Conservation (phyloP, 2,797 vertebrate genomes). For the Pampus argenteus region DNA sequence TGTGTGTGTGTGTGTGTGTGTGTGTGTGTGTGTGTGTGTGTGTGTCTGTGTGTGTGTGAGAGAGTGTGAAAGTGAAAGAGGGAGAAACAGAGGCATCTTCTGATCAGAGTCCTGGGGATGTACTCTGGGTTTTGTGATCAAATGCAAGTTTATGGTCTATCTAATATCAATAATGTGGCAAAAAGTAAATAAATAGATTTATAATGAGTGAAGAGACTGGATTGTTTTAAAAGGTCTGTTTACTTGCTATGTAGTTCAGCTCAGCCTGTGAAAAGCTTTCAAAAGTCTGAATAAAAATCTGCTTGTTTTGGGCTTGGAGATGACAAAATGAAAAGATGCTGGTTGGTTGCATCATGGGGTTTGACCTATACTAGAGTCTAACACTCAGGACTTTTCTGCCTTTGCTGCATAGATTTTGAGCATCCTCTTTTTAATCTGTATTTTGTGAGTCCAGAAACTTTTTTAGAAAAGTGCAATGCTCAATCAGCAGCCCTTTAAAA, state of each 20-base stretch:
- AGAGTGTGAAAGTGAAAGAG: neutral
- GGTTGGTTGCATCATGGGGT: too few relatives aligned
- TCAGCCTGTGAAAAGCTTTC: neutral
- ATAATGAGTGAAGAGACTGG: too few relatives aligned
- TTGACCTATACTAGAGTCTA: too few relatives aligned
- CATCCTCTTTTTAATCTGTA: too few relatives aligned
- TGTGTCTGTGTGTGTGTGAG: too few relatives aligned
- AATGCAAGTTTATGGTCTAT: neutral
- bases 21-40: neutral
- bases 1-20: too few relatives aligned
- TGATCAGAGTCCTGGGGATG: neutral
- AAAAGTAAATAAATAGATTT: neutral
- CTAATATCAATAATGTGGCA: neutral
- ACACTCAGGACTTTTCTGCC: too few relatives aligned
- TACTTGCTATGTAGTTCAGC: too few relatives aligned
- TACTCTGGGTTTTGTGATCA: neutral
- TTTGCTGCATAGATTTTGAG: too few relatives aligned
- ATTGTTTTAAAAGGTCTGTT: neutral
- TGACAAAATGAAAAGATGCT: too few relatives aligned
- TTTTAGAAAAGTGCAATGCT: neutral
- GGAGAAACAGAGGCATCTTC: conserved; percentile 1
- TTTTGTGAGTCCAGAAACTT: neutral
- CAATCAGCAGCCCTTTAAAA: neutral
- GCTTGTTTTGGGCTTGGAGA: too few relatives aligned
- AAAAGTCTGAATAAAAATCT: too few relatives aligned